A percentile compares a stretch with the other conserved stretches of the same genome.
Conservation (phyloP, 2,888 invertebrate species). For the Malthinus seriepunctatus region DNA sequence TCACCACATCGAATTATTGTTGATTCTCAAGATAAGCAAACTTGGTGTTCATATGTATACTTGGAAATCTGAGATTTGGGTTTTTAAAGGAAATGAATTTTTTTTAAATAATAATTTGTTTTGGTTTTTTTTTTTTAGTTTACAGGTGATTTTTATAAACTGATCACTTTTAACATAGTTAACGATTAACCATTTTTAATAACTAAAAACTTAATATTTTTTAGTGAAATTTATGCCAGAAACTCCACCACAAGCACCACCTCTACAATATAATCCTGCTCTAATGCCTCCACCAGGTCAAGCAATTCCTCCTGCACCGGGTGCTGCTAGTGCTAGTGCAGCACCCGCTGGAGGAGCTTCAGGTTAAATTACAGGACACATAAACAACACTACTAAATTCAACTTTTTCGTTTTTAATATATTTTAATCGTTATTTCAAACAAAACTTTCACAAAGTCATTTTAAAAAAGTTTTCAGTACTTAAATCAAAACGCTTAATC, state of each 20-base stretch:
- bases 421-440: neutral
- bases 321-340: slow-evolving; percentile 7
- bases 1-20: too few relatives aligned
- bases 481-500: neutral
- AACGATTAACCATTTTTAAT: neutral
- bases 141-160: too few relatives aligned
- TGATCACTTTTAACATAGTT: neutral
- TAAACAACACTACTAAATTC: neutral
- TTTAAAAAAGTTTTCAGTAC: neutral
- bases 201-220: slow-evolving; percentile 19
- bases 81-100: too few relatives aligned
- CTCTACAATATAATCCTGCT: slow-evolving; percentile 18
- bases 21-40: too few relatives aligned
- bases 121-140: too few relatives aligned
- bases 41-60: too few relatives aligned
- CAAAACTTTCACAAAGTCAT: neutral
- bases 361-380: slow-evolving; percentile 12
- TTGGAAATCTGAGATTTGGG: too few relatives aligned
- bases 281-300: slow-evolving; percentile 12
- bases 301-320: slow-evolving; percentile 1
- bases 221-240: slow-evolving; percentile 42
- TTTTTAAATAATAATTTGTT: too few relatives aligned
- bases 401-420: neutral
- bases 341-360: slow-evolving; percentile 12
- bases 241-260: slow-evolving; percentile 29